Evolutionary conservation across 2,888 invertebrate genomes (phyloP), one percentile per base, ranked within the genome.

Genomic region (Sesia apiformis): DNA sequence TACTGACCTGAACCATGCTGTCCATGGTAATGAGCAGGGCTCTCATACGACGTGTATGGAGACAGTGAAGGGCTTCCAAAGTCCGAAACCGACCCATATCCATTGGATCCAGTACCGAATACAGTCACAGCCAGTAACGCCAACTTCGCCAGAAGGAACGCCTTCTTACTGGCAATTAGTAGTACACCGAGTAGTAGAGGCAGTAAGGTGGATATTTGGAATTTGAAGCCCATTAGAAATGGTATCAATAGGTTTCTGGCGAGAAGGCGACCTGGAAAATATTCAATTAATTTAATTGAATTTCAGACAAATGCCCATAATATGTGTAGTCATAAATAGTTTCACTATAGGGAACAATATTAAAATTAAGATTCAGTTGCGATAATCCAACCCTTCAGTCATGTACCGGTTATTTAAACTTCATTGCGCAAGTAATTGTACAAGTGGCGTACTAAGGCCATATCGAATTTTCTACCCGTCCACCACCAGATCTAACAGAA

Each of bases 161-260:
- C 95, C 69, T 96, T 96, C 70, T 95, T 96, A 38, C 94, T 93
- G 3, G 95, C 85, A 49, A 96, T 67, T 51, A 95, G 91, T 43
- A 96, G 78, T 5, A 92, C 71, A 1, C 94, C 95, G 58, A 96
- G 92, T 5, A 96, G 70, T 53, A 96, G 71, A 0, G 96, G 96
- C 8, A 96, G 81, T 57, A 96, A 74, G 0, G 95, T 94, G 1
- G 93, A 92, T 50, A 95, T 81, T 69, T 95, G 95, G 70, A 96
- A 94, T 80, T 96, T 96, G 62, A 96, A 91, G 4, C 95, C 96
- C 6, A 96, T 87, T 1, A 96, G 89, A 65, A 95, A 92, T 39
- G 96, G 96, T 23, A 96, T 83, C n/a, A 96, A 68, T 55, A 95
- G 91, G 60, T 94, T 93, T 62, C 93, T 91, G 53, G 95, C 91